Conservation (phyloP, 2,113 vertebrate species). For the Phasianus colchicus region DNA sequence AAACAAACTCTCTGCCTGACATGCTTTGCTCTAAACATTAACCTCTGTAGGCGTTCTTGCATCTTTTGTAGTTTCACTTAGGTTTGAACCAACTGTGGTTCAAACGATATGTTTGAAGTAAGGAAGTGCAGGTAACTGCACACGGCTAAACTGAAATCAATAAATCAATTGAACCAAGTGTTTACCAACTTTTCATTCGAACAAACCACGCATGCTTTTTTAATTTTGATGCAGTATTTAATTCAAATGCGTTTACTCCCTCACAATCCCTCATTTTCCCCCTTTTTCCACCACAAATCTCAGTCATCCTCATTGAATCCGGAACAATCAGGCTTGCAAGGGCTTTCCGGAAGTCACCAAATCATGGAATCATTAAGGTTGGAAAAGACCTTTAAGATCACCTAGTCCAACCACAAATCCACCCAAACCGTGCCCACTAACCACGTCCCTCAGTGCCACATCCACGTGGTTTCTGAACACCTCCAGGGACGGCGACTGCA, state of each 20-base stretch:
- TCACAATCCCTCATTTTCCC: not conserved
- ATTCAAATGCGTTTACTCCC: not conserved
- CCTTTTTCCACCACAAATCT: not conserved
- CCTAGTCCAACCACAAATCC: too few relatives aligned
- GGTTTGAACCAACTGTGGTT: not conserved
- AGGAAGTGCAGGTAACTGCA: not conserved
- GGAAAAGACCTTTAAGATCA: too few relatives aligned
- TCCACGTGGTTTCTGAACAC: too few relatives aligned
- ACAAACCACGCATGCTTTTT: not conserved
- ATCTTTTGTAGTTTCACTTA: not conserved
- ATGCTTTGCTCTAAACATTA: not conserved
- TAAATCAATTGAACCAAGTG: not conserved
- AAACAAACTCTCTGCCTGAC: constrained; percentile 63
- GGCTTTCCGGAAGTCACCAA: not conserved
- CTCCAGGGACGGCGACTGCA: too few relatives aligned
- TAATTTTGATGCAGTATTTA: not conserved
- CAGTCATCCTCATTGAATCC: rapidly evolving
- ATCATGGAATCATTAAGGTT: too few relatives aligned
- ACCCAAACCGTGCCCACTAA: too few relatives aligned
- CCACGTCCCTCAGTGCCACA: too few relatives aligned
- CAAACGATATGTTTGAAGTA: not conserved
- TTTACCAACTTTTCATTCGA: not conserved
- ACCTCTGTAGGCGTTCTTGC: not conserved
- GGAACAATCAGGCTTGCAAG: rapidly evolving
- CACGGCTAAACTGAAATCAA: not conserved